phyloP scores from a whole-genome alignment of 30 jellyfish, hydroid and myxozoan genomes.

The Morbakka virulenta region DNA sequence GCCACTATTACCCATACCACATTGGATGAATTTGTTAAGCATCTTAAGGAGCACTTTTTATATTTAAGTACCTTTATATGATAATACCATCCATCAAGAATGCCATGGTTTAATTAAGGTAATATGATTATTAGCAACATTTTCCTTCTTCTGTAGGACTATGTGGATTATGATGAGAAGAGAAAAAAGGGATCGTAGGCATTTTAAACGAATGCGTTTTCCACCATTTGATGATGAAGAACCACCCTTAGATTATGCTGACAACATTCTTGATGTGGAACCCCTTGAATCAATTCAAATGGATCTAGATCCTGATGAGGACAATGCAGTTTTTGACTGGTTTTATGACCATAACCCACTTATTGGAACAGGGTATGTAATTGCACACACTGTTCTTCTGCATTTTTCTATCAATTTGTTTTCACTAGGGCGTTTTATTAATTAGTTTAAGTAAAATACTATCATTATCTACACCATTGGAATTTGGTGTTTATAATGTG shows the following conservation, averaged over 20 bases:
- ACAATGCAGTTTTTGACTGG: constrained; percentile 92
- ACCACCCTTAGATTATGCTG: constrained; percentile 99
- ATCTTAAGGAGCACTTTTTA: no score
- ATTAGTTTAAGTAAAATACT: no score
- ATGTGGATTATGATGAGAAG: constrained; percentile 99
- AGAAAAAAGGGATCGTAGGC: constrained; percentile 99
- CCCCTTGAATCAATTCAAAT: constrained; percentile 96
- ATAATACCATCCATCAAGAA: no score
- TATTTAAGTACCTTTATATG: no score
- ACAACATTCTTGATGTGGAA: constrained; percentile 96
- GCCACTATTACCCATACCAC: no score
- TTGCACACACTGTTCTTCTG: not conserved
- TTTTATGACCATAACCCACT: constrained; percentile 95
- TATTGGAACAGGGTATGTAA: constrained; percentile 69
- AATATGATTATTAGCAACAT: no score
- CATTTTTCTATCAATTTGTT: not conserved
- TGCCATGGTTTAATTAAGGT: no score
- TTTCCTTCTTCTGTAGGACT: no score
- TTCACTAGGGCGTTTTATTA: no score
- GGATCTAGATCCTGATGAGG: constrained; percentile 98
- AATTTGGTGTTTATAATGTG: no score
- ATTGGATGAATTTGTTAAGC: no score
- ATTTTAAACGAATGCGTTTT: constrained; percentile 96
- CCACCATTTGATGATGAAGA: constrained; percentile 99
- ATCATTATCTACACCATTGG: no score